A percentile compares a stretch with the other conserved stretches of the same genome.
phyloP scores from a whole-genome alignment of 2,113 vertebrate genomes.

The Lathamus discolor region DNA sequence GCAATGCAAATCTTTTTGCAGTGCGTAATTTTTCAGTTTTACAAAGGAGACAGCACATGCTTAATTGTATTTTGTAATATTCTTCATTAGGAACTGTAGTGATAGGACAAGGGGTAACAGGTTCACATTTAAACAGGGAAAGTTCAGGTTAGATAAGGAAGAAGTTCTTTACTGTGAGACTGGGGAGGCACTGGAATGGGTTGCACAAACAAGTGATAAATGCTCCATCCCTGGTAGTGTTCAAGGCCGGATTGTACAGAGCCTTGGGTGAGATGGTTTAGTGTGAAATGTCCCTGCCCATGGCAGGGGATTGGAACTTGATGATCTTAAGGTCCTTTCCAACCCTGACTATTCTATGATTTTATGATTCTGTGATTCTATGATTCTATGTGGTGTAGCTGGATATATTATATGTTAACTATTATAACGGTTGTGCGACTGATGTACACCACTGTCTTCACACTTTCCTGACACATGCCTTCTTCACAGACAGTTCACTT shows the following conservation, averaged over 20 bases:
- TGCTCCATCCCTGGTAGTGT: background rate
- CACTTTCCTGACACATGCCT: background rate
- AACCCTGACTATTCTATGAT: background rate
- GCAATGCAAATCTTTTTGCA: background rate
- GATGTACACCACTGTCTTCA: background rate
- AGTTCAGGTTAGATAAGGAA: background rate
- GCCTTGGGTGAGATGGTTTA: background rate
- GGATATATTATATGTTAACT: background rate
- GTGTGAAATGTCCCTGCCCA: background rate
- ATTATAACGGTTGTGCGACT: background rate
- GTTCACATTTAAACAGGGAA: background rate
- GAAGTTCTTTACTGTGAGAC: background rate
- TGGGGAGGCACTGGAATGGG: background rate
- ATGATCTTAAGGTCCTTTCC: background rate
- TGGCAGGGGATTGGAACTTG: background rate
- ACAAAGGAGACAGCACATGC: background rate
- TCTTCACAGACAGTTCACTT: background rate
- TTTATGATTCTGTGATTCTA: background rate
- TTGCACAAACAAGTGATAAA: background rate
- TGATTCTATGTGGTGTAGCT: background rate
- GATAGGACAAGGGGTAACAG: background rate
- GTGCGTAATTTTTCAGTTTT: background rate
- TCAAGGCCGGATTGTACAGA: background rate
- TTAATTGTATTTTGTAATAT: background rate
- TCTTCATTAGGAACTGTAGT: background rate